Base-by-base conservation (phyloP, 2,113 vertebrate species). In the Tachysurus vachellii region DNA sequence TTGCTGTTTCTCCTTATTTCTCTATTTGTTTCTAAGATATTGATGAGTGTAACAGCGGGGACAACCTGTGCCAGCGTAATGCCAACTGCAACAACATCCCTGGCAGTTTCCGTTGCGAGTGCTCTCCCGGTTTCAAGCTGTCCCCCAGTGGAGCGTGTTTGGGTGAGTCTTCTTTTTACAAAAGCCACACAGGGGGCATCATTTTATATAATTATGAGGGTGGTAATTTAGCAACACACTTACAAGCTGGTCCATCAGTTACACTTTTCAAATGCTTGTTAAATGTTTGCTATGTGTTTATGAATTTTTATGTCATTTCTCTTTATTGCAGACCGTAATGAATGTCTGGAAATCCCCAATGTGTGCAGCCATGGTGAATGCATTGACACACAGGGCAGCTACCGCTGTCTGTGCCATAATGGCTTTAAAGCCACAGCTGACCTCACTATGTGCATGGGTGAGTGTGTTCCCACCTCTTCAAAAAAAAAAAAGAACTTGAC, bases 381-480 rank as follows among this genome's bases (percentile, higher is more conserved):
- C 0, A 94, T 99, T 9, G 97, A 99, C 92, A 97, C 96, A 0
- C 96, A 96, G 89, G 96, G 97, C 87, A 97, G 97, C 92, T 99
- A 97, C 79, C 91, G 94, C 66, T 99, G 97, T 89, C 92, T 97
- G 85, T 99, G 98, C 91, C 97, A 97, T 93, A 97, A 95, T 0
- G 97, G 97, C 89, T 99, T 98, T 94, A 96, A 95, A 92, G 96
- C 97, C 82, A 97, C 96, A 0, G 94, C 92, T 0, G 97, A 97
- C 89, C 96, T 95, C 92, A 98, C 97, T 80, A 97, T 99, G 96
- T 99, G 97, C 94, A 96, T 97, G 96, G 98, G 97, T 99, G 89
- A 95, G 83, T 73, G 59, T 79, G n/a, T 19, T 28, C 21, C 21
- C 31, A 61, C 11, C 1, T 57, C 17, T 77, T 56, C 17, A n/a